Evolutionary conservation across 2,113 vertebrate species (phyloP), one percentile per base, ranked within the genome.

Genomic region (Zosterops hypoxanthus): DNA sequence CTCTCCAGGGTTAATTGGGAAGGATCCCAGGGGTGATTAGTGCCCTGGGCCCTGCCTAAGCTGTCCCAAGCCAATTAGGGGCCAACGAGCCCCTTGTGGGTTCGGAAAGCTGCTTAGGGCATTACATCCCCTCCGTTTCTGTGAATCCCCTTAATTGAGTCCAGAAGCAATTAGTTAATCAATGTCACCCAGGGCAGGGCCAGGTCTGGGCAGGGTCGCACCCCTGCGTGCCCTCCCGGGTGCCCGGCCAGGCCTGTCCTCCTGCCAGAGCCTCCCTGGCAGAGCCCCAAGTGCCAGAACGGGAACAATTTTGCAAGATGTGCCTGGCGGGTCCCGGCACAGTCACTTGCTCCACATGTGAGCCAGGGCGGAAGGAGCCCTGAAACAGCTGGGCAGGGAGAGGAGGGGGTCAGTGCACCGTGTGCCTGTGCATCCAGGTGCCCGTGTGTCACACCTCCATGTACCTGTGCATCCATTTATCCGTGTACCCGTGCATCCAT

Each of bases 51-150:
- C 60, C 11, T 46, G 76, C 84, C 79, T 66, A 90, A 93, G 90
- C 64, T 92, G 69, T 90, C 91, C 55, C 86, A 85, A 95, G 95
- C 94, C 95, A 93, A 76, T 91, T 91, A 81, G 90, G 73, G 50
- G 52, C 91, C 12, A 14, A 26, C 7, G 20, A 95, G 66, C 25
- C 77, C 69, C 46, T 86, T 63, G 72, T 15, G 46, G 66, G 63
- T 63, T 52, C 5, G 3, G 15, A 82, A 95, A 90, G 81, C 89
- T 25, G 53, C 72, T 94, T 88, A 94, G 70, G n/a, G 63, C 46
- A 49, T 87, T 82, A 76, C 47, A 82, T 13, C 46, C 34, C 59
- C 21, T 76, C 36, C 0, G 0, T 26, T 36, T 13, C 59, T 1
- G 0, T 0, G 29, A 94, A 94, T 95, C 86, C 70, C 89, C 41